Conservation (phyloP, 64 coral and sea anemone genomes). For the Pocillopora damicornis region DNA sequence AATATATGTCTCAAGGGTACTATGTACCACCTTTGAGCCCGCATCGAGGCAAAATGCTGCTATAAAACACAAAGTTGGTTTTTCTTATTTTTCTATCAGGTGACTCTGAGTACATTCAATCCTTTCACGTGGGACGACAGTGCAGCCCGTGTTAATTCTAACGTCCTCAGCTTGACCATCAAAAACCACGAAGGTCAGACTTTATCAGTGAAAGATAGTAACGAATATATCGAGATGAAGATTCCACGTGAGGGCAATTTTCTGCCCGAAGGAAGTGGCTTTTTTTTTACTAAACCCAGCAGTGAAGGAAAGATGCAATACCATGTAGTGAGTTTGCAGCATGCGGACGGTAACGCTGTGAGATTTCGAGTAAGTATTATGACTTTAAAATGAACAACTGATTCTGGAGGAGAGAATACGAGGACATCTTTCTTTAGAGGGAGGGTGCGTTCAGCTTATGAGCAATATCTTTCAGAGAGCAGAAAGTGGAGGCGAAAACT, state of each 20-base stretch:
- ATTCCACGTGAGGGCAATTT: not conserved
- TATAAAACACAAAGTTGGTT: no score
- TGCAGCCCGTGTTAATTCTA: constrained; percentile 24
- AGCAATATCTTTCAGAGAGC: no score
- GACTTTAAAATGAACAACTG: no score
- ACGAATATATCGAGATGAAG: constrained; percentile 30
- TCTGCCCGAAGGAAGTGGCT: not conserved
- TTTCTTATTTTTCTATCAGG: constrained; percentile 5
- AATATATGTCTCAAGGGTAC: no score
- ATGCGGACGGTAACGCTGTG: no score
- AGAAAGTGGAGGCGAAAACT: no score
- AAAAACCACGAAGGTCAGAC: constrained; percentile 36
- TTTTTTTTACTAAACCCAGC: constrained; percentile 49
- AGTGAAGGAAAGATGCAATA: constrained; percentile 51
- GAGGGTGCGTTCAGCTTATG: no score
- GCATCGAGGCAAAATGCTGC: no score
- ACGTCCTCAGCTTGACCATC: constrained; percentile 52
- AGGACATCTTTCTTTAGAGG: no score
- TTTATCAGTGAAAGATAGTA: constrained; percentile 16
- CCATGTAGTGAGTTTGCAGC: constrained; percentile 10
- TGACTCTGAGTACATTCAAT: constrained; percentile 53
- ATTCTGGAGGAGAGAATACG: no score
- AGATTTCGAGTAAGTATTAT: no score
- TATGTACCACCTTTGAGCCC: no score
- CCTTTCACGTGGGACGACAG: constrained; percentile 66